Evolutionary conservation across 2,113 vertebrate species (phyloP), one percentile per base, ranked within the genome.

Genomic region (Panurus biarmicus): DNA sequence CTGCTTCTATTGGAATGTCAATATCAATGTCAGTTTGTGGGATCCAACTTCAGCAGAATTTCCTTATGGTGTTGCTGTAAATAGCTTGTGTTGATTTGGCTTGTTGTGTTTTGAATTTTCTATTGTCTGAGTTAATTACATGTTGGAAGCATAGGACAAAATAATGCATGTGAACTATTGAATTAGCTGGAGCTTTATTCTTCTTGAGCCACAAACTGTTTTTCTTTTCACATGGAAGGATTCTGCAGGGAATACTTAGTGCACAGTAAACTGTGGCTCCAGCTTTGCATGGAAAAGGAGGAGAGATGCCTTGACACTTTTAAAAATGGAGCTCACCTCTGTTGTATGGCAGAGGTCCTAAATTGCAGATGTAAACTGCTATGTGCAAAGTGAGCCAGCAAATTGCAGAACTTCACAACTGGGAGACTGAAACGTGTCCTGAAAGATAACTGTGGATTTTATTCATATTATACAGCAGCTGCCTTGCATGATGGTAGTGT

Each of bases 71-170:
- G 36, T 44, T 96, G 53, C 72, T 84, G 58, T 84, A 95, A 96
- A 96, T 93, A 95, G 74, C 65, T 81, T 84, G 76, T 86, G 92
- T 96, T 95, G 75, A 93, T 95, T 92, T 0, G 50, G 24, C 72
- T 87, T 78, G 70, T 92, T 93, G 78, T 90, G 50, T 85, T 95
- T 96, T 84, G 84, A 93, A 80, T 96, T 91, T 93, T 84, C 84
- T 87, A 51, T 93, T 95, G 89, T 91, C 81, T 88, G 61, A 88
- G 71, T 75, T 96, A 96, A 96, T 96, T 91, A 72, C 61, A 84
- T 51, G 57, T 93, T 95, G 86, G 88, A 80, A 94, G 35, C 35
- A 40, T 20, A 72, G 36, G 24, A 88, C 75, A 94, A 84, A 62
- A 44, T 29, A 75, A 67, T 28, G 60, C 24, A 20, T 51, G 23